phyloP scores from a whole-genome alignment of 2,113 vertebrate species.

The Ameiurus melas region DNA sequence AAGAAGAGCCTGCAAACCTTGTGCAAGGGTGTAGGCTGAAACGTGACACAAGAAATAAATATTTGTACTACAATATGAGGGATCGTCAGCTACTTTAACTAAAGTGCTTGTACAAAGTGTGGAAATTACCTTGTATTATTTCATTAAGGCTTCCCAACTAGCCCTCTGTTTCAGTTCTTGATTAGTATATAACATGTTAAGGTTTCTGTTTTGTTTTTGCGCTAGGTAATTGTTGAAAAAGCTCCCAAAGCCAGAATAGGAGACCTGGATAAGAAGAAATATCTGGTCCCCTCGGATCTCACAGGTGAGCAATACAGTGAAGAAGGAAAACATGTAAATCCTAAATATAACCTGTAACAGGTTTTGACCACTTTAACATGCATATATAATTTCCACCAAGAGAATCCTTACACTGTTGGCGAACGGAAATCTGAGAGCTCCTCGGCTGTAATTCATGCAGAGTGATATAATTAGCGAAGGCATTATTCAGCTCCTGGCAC shows the following conservation, averaged over 20 bases:
- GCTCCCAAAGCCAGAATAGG: slow-evolving; percentile 94
- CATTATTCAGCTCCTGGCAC: not conserved
- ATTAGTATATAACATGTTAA: not conserved
- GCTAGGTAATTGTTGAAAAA: slow-evolving; percentile 91
- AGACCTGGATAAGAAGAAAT: slow-evolving; percentile 94
- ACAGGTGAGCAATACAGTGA: slow-evolving; percentile 72
- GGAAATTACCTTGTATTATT: not conserved
- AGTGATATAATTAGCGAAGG: not conserved
- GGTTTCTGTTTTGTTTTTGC: slow-evolving; percentile 26
- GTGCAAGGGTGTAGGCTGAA: not conserved
- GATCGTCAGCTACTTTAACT: not conserved
- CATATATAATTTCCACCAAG: not conserved
- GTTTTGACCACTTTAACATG: not conserved
- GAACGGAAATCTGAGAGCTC: not conserved
- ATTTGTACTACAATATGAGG: not conserved
- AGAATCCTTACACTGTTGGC: not conserved
- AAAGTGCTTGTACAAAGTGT: not conserved
- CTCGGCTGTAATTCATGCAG: slow-evolving; percentile 17
- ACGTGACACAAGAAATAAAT: not conserved
- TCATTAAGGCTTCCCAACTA: not conserved
- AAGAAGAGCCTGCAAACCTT: not conserved
- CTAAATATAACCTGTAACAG: not conserved
- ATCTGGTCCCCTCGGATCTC: slow-evolving; percentile 90
- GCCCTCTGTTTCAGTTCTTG: not conserved
- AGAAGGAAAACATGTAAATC: not conserved